A percentile compares a stretch with the other conserved stretches of the same genome.
Conservation (phyloP, 2,888 invertebrate species). For the Aromia moschata region DNA sequence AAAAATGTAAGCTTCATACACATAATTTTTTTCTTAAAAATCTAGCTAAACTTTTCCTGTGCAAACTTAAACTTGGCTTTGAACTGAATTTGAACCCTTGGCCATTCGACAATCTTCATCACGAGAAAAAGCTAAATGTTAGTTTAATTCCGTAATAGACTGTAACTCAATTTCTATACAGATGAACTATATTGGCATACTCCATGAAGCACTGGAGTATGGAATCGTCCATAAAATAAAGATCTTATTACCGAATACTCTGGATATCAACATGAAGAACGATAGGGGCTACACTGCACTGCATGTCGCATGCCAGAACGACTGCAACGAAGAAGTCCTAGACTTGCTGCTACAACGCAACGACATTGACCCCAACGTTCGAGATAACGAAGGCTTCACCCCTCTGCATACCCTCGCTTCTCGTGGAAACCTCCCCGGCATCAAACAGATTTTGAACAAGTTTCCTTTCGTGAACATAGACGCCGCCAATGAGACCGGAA, state of each 20-base stretch:
- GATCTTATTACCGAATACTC: constrained; percentile 9
- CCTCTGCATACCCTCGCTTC: constrained; percentile 27
- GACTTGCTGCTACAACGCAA: constrained; percentile 17
- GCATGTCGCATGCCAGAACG: constrained; percentile 24
- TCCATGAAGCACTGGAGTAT: constrained; percentile 24
- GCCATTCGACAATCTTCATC: no score
- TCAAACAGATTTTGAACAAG: constrained; percentile 17
- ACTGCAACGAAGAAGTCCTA: constrained; percentile 21
- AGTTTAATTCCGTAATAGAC: no score
- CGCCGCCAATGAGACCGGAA: constrained; percentile 13
- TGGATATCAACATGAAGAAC: constrained; percentile 26
- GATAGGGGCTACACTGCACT: constrained; percentile 20
- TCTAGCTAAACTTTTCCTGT: no score
- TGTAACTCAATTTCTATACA: no score
- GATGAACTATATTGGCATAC: no score
- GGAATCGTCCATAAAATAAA: constrained; percentile 23
- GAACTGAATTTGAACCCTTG: no score
- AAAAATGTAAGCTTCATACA: no score
- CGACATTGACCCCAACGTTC: constrained; percentile 16
- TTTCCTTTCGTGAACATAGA: constrained; percentile 25
- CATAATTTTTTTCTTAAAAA: no score
- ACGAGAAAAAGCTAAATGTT: no score
- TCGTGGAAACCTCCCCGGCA: constrained; percentile 16
- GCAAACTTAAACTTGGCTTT: no score
- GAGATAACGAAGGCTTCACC: constrained; percentile 11